Evolutionary conservation across 2,888 invertebrate genomes (phyloP).

Genomic region (Rhaphigaster nebulosa): DNA sequence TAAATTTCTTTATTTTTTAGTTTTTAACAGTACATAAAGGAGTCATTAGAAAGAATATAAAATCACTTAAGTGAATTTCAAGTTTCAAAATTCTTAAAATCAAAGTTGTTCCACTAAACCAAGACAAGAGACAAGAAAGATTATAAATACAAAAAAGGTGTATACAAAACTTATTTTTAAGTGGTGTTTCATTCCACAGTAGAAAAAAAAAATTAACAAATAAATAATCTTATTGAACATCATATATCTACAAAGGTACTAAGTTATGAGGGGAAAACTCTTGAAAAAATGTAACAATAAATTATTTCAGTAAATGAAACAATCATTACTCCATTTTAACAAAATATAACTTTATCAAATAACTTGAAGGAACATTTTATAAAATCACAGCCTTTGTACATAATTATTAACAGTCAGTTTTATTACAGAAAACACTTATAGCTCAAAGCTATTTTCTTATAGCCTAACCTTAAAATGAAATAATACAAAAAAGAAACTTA

Average conservation of each 20-base stretch:
- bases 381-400: slow-evolving; percentile 39
- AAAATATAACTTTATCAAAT: slow-evolving; percentile 38
- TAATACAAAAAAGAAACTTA: slow-evolving; percentile 2
- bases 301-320: not conserved
- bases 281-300: not conserved
- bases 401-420: slow-evolving; percentile 46
- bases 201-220: not conserved
- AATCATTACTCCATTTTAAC: not conserved
- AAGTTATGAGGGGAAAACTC: not conserved
- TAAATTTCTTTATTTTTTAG: slow-evolving; percentile 6
- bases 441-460: not conserved
- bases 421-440: not conserved
- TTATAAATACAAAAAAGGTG: not conserved
- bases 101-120: not conserved
- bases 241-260: not conserved
- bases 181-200: slow-evolving; percentile 18
- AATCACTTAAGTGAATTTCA: not conserved
- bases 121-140: not conserved
- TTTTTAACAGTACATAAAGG: slow-evolving; percentile 48
- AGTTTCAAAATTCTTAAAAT: not conserved
- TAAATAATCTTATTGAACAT: not conserved
- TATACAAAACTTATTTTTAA: slow-evolving; percentile 4
- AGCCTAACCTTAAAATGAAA: slow-evolving; percentile 34
- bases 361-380: slow-evolving; percentile 47
- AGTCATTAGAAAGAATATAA: slow-evolving; percentile 30